Base-by-base conservation (phyloP, 2,113 vertebrate species). In the Todiramphus chloris region DNA sequence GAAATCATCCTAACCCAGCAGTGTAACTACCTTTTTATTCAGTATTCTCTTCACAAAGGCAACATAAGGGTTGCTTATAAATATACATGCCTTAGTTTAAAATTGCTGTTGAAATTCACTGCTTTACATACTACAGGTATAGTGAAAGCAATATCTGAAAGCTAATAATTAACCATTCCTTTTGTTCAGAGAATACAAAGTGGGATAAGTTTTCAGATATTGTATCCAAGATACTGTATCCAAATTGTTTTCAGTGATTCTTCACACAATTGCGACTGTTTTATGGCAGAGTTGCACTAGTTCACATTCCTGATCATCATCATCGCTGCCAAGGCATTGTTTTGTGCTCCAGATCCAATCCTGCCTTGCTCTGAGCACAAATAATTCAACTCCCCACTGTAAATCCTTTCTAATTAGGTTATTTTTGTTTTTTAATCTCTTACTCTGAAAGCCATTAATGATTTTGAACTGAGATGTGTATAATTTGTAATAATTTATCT, bases 401-500 rank as follows among this genome's bases (percentile, higher is more conserved):
- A 97, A 97, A 97, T 97, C 79, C 46, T 96, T 96, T 72, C 83
- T 94, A 97, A 96, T 94, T 83, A 97, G 86, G 89, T 87, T 83
- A 82, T 88, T 97, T 97, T 96, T 97, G 94, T 91, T 77, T 83
- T 96, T 94, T 88, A 97, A 82, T 95, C 72, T 96, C 75, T 79
- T 70, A 82, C 43, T 87, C 74, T 85, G 63, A 96, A 87, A 96
- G 5, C 37, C 91, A 66, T 94, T 97, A 97, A 93, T 87, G 80
- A 95, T 97, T 97, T 97, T 87, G 76, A 92, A 90, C 72, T 91
- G 59, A 94, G 87, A 96, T 58, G 10, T 80, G 48, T 93, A 82
- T 97, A 96, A 93, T 93, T 96, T 96, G 87, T 95, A 97, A 93
- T 95, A 94, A 93, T 96, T 97, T 95, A 94, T 11, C 43, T 96